Evolutionary conservation across 2,797 vertebrate genomes (phyloP).

Genomic region (Sandelia bainsii): DNA sequence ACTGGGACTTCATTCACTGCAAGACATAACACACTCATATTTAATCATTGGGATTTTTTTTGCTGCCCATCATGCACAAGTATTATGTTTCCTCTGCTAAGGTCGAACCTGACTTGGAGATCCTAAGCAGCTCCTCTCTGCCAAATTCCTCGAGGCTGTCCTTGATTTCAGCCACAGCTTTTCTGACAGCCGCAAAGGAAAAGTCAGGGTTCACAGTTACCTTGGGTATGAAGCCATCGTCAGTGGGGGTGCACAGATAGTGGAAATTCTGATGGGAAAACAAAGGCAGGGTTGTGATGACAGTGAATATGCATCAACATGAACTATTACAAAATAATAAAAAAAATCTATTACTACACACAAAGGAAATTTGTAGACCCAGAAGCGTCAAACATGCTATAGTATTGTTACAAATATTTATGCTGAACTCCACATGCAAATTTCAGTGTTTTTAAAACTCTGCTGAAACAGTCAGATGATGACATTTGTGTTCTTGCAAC

Average conservation of each 20-base stretch:
- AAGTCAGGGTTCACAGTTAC: conserved; percentile 87
- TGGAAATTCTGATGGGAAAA: conserved; percentile 84
- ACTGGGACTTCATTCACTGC: conserved; percentile 87
- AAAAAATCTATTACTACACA: not conserved
- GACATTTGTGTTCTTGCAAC: no score
- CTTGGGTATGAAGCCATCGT: conserved; percentile 85
- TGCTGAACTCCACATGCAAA: not conserved
- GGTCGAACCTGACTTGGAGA: conserved; percentile 86
- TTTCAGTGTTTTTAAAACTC: no score
- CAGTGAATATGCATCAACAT: not conserved
- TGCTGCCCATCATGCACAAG: not conserved
- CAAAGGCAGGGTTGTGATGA: not conserved
- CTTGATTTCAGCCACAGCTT: conserved; percentile 87
- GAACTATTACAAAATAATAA: not conserved
- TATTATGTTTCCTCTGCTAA: not conserved
- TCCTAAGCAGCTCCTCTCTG: conserved; percentile 83
- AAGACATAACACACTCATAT: conserved; percentile 25
- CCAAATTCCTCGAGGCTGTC: conserved; percentile 86
- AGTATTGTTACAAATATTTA: not conserved
- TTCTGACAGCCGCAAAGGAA: conserved; percentile 84
- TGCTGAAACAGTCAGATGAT: no score
- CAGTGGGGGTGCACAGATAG: conserved; percentile 88
- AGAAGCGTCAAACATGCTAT: not conserved
- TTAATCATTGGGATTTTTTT: not conserved
- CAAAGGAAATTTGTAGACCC: not conserved